Percentiles rank a stretch among this genome's conserved stretches.
These are phyloP conservation scores for Oxyruncus cristatus DNA, from an alignment of 2,113 vertebrate genomes.

Conservation along the genomic window DNA sequence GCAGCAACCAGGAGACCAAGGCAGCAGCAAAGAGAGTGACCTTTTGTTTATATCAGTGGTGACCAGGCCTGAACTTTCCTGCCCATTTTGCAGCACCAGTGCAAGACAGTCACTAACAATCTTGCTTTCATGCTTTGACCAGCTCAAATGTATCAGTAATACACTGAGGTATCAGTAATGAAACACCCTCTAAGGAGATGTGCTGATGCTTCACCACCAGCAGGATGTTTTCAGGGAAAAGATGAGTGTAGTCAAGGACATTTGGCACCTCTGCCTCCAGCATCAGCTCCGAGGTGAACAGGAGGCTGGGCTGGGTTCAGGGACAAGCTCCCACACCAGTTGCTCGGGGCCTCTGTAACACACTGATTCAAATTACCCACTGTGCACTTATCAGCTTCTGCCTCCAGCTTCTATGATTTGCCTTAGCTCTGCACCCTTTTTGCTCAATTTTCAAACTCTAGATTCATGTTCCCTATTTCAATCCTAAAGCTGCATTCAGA, in stretches of 20 bases:
- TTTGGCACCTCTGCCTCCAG: neutral
- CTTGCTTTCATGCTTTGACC: neutral
- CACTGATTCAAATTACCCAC: neutral
- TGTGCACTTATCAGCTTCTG: neutral
- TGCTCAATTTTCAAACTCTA: neutral
- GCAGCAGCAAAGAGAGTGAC: neutral
- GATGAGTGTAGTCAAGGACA: neutral
- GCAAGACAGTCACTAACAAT: neutral
- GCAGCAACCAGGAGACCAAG: neutral
- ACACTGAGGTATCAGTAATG: neutral
- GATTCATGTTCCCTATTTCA: neutral
- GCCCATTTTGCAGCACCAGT: neutral
- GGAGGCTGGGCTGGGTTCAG: neutral
- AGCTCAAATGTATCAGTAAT: neutral
- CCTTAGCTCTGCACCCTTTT: neutral
- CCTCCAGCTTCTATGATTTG: fast-evolving
- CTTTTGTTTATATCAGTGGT: neutral
- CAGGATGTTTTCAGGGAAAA: neutral
- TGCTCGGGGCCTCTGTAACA: neutral
- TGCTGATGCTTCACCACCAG: neutral
- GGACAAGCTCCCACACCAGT: neutral
- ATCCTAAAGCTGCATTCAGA: neutral
- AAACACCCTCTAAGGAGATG: neutral
- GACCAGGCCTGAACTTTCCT: neutral
- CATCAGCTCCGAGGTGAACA: neutral